Conservation (phyloP, 2,888 invertebrate species). For the Tenthredo notha region DNA sequence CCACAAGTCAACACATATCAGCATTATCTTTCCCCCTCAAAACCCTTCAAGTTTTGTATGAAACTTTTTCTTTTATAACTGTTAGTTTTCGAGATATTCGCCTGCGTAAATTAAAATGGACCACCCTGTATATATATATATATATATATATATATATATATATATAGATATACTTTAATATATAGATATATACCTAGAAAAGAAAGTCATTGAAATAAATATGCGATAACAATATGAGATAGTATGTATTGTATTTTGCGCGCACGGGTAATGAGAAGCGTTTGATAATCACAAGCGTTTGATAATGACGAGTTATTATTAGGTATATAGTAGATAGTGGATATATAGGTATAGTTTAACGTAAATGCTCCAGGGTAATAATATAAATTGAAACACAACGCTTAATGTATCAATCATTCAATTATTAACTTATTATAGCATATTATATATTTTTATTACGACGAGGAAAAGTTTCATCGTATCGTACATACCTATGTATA, state of each 20-base stretch:
- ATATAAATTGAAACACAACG: background rate
- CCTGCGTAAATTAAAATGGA: too few species aligned
- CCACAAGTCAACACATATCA: too few species aligned
- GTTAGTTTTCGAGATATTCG: too few species aligned
- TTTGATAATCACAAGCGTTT: background rate
- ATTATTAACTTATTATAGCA: background rate
- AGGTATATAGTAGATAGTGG: background rate
- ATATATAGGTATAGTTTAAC: background rate
- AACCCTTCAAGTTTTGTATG: too few species aligned
- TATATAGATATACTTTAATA: too few species aligned
- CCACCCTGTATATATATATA: too few species aligned
- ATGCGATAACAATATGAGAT: background rate
- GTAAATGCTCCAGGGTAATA: background rate
- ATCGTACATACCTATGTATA: background rate
- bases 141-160: too few species aligned
- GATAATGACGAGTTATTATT: background rate
- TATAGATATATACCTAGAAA: background rate
- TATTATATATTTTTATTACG: background rate
- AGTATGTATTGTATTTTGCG: background rate
- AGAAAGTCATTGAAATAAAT: background rate
- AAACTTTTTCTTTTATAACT: too few species aligned
- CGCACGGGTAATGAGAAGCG: background rate
- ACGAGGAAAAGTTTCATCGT: background rate
- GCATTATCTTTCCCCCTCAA: too few species aligned
- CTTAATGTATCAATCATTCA: background rate